Evolutionary conservation across 1,140 invertebrate genomes (phyloP).

Genomic region (Zaprionus davidi): DNA sequence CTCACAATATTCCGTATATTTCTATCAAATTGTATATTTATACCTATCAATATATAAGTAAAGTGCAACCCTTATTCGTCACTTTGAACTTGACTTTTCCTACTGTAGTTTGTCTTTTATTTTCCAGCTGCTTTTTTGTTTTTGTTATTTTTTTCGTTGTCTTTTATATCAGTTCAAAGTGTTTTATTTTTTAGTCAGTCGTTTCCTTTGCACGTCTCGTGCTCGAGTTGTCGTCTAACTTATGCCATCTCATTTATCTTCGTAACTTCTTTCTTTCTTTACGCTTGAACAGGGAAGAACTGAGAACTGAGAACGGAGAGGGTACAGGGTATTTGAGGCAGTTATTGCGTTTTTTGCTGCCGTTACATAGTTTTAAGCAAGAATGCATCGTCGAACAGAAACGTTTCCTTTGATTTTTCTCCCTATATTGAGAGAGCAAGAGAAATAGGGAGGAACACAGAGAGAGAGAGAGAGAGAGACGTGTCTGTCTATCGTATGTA

Average conservation of each 20-base stretch:
- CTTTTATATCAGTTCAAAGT: slow-evolving; percentile 73
- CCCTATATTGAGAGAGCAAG: background rate
- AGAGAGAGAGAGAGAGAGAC: background rate
- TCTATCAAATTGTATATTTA: background rate
- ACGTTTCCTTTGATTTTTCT: background rate
- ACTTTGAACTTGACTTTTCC: slow-evolving; percentile 1
- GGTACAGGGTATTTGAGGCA: slow-evolving; percentile 25
- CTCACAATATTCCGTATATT: too few species aligned
- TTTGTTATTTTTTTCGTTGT: slow-evolving; percentile 28
- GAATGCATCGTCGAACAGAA: slow-evolving; percentile 33
- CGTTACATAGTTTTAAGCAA: slow-evolving; percentile 35
- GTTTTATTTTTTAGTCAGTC: slow-evolving; percentile 49
- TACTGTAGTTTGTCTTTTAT: background rate
- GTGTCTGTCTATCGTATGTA: background rate
- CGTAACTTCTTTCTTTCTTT: slow-evolving; percentile 58
- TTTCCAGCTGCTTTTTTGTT: background rate
- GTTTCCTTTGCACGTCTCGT: slow-evolving; percentile 38
- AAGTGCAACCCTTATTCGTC: background rate
- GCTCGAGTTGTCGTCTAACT: slow-evolving; percentile 79
- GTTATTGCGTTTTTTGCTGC: slow-evolving; percentile 64
- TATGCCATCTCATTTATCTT: slow-evolving; percentile 83
- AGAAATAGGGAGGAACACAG: background rate
- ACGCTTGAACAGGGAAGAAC: background rate
- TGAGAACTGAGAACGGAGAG: too few species aligned
- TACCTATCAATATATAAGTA: background rate